Percentiles rank a stretch among this genome's conserved stretches.
Evolutionary conservation across 1,140 invertebrate species (phyloP).

Genomic region (Drosophila persimilis): DNA sequence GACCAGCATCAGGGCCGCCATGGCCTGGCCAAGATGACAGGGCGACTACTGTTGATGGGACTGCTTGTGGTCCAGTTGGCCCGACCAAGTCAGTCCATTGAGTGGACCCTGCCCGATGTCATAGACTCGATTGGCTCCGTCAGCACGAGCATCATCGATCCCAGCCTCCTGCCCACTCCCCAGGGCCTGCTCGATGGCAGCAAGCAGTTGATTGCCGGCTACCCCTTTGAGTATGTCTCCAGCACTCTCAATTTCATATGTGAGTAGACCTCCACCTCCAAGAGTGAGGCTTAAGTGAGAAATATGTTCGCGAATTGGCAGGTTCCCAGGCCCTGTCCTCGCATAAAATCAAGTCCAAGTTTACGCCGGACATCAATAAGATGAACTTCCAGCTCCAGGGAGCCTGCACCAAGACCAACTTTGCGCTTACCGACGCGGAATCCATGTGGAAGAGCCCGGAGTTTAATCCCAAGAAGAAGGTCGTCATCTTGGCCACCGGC

Average conservation of each 20-base stretch:
- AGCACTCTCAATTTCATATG: slow-evolving; percentile 65
- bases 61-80: slow-evolving; percentile 21
- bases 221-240: slow-evolving; percentile 74
- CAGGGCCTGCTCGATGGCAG: slow-evolving; percentile 62
- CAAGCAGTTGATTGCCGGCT: slow-evolving; percentile 73
- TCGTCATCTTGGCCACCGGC: slow-evolving; percentile 76
- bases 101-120: slow-evolving; percentile 54
- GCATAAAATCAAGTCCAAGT: slow-evolving; percentile 57
- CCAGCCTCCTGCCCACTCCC: slow-evolving; percentile 68
- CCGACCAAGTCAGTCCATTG: slow-evolving; percentile 10
- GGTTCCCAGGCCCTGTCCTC: slow-evolving; percentile 70
- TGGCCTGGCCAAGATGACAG: not conserved
- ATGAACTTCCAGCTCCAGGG: slow-evolving; percentile 74
- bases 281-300: no score
- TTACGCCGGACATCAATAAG: slow-evolving; percentile 59
- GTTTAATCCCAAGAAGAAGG: slow-evolving; percentile 68
- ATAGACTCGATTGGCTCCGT: slow-evolving; percentile 42
- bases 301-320: slow-evolving; percentile 26
- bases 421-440: slow-evolving; percentile 52
- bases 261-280: slow-evolving; percentile 37
- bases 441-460: slow-evolving; percentile 62
- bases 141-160: slow-evolving; percentile 45
- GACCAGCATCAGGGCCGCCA: not conserved
- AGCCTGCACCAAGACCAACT: slow-evolving; percentile 44
- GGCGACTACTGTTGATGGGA: slow-evolving; percentile 11